Percentiles rank a stretch among this genome's conserved stretches.
phyloP scores from a whole-genome alignment of 2,113 vertebrate genomes.

The Chinchilla lanigera region DNA sequence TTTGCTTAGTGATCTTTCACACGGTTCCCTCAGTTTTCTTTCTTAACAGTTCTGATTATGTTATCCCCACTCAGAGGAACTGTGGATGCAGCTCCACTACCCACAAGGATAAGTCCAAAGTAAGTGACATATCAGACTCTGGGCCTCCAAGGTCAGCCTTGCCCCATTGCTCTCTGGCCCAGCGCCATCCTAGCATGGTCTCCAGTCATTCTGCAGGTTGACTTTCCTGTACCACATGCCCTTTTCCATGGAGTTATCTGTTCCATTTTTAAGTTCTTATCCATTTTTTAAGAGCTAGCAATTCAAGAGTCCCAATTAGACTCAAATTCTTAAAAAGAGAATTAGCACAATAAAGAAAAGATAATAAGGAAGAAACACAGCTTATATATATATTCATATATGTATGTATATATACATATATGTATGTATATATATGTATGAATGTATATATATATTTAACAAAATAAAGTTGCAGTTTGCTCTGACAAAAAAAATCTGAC shows the following conservation, averaged over 20 bases:
- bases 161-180: neutral
- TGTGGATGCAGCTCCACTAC: neutral
- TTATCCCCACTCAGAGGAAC: neutral
- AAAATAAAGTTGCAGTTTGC: neutral
- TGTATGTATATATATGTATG: too few relatives aligned
- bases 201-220: neutral
- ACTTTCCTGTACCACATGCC: neutral
- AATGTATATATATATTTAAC: neutral
- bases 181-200: neutral
- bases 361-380: neutral
- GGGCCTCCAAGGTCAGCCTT: neutral
- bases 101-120: neutral
- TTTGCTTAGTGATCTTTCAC: constrained; percentile 15
- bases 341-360: neutral
- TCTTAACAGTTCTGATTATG: constrained; percentile 13
- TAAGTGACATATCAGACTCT: neutral
- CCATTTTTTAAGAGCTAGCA: neutral
- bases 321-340: constrained; percentile 22
- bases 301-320: neutral
- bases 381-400: neutral
- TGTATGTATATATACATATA: too few relatives aligned
- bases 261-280: neutral
- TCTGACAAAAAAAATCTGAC: constrained; percentile 26
- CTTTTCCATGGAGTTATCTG: neutral
- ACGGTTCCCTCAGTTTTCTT: neutral